Conservation (phyloP, 2,888 invertebrate species). For the Nudaria mundana region DNA sequence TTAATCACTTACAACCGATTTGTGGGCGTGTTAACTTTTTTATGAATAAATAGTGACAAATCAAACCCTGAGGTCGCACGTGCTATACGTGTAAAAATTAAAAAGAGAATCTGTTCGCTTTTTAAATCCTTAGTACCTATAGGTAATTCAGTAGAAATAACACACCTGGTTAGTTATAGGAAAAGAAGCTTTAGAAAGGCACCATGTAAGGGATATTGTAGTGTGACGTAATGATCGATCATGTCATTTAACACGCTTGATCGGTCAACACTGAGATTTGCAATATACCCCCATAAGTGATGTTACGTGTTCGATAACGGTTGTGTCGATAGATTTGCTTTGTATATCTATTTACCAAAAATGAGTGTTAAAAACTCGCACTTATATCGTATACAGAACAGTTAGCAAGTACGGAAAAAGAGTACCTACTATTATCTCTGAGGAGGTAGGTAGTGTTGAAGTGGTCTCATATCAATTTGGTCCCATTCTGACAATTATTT, state of each 20-base stretch:
- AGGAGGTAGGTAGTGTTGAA: too few species aligned
- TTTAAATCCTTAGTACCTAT: conserved; percentile 2
- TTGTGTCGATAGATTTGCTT: neutral
- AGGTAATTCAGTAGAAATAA: conserved; percentile 13
- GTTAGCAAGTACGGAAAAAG: too few species aligned
- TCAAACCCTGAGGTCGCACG: conserved; percentile 1
- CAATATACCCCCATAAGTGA: conserved; percentile 51
- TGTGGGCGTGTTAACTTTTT: neutral
- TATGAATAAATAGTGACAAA: too few species aligned
- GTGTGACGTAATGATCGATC: conserved; percentile 62
- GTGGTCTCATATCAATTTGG: too few species aligned
- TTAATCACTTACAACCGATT: too few species aligned
- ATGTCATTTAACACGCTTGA: conserved; percentile 69
- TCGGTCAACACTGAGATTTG: conserved; percentile 69
- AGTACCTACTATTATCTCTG: too few species aligned
- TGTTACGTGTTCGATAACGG: conserved; percentile 15
- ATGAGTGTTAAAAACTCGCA: too few species aligned
- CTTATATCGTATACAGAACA: too few species aligned
- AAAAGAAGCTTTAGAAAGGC: conserved; percentile 8
- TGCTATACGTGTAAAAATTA: conserved; percentile 7
- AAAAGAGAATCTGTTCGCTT: conserved; percentile 6
- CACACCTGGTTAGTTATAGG: conserved; percentile 51
- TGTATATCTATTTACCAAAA: neutral
- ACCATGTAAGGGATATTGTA: conserved; percentile 36
- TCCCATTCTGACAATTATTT: too few species aligned